Base-by-base conservation (phyloP, 2,888 invertebrate genomes). In the Marasmarcha lunaedactyla region DNA sequence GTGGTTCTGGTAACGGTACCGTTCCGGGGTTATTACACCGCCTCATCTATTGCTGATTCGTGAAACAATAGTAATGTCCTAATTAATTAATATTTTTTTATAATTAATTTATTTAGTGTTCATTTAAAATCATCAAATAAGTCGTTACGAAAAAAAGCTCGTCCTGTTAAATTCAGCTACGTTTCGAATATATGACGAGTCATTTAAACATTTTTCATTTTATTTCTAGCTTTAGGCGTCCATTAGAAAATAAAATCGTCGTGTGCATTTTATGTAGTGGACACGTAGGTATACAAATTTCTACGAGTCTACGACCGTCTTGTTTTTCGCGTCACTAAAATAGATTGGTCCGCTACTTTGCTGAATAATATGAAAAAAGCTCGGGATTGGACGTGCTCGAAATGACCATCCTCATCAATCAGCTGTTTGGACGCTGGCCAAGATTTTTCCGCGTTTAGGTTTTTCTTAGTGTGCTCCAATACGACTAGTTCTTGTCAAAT, bases 381-480 rank as follows among this genome's bases (percentile, higher is more conserved):
- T 72, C 74, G 66, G 67, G 79, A 81, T 83, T 83, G 81, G 81
- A 74, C 78, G 81, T 79, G 79, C 73, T 74, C 81, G 70, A 81
- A 78, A 79, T 83, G 83, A 77, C 83, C 83, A 83, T 81, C 83
- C 83, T 81, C 83, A 83, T 83, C 83, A 81, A 83, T 83, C 83
- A 83, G 78, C 78, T 78, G 73, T 71, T 83, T 83, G 83, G 83
- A 78, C 56, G 59, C 59, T 52, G 63, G 77, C 83, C 81, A 83
- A 83, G 60, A 74, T 79, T 83, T 81, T 83, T 81, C 78, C 76
- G 77, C 78, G 81, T 79, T 81, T 79, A 81, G 72, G 70, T 79
- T 78, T 20, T 20, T 76, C 62, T 63, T 70, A 78, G 78, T 76
- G 79, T 74, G 70, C 72, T 72, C 68, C 63, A 68, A 71, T 77